A percentile compares a stretch with the other conserved stretches of the same genome.
phyloP scores from a whole-genome alignment of 2,797 vertebrate genomes.

The Picus viridis region DNA sequence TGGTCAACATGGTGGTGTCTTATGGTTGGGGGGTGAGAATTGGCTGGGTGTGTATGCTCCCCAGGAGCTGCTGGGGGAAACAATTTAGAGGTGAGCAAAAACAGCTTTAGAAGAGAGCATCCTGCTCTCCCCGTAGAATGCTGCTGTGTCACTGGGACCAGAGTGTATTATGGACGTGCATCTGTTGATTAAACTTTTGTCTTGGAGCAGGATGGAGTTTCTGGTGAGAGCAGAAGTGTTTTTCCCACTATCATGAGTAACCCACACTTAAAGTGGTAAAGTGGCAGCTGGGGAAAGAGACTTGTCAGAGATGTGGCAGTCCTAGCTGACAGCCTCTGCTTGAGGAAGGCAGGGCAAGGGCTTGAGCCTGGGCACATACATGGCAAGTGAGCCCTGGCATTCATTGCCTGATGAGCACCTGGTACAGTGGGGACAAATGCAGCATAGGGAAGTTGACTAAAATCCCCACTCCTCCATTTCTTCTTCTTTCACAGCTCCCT shows the following conservation, averaged over 20 bases:
- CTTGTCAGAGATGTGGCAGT: neutral
- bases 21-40: neutral
- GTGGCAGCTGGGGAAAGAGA: neutral
- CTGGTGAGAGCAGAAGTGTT: neutral
- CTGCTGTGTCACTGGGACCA: neutral
- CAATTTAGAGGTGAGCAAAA: neutral
- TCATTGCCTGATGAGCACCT: neutral
- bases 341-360: neutral
- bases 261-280: neutral
- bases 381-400: neutral
- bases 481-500: neutral
- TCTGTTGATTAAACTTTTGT: neutral
- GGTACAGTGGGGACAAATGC: neutral
- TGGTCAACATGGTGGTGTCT: neutral
- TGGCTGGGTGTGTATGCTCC: neutral
- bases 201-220: neutral
- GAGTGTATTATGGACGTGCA: neutral
- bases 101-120: neutral
- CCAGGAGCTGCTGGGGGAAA: neutral
- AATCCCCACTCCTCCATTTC: neutral
- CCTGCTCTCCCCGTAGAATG: neutral
- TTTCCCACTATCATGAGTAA: neutral
- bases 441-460: fast-evolving
- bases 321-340: neutral
- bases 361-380: neutral